Base-by-base conservation (phyloP, 1,140 invertebrate genomes). In the Cotesia chilonis region DNA sequence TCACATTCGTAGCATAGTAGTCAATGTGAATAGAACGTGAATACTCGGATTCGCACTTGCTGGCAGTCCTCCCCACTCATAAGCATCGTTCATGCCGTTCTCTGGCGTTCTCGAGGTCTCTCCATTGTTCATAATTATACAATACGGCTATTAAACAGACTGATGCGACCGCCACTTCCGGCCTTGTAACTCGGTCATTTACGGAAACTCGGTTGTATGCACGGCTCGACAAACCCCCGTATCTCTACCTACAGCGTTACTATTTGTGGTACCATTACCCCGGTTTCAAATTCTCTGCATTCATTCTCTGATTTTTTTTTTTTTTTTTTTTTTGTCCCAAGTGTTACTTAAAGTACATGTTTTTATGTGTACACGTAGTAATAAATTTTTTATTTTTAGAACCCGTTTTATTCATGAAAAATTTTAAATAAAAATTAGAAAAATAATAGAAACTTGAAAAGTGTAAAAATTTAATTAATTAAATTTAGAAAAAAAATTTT, bases 91-190 rank as follows among this genome's bases (percentile, higher is more conserved):
- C 17, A 12, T 54, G 52, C 57, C 55, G 41, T 47, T 47, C 41
- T 47, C 41, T 47, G 41, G 41, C 41, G 41, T 47, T 52, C n/a
- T 59, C 36, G 67, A 78, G 76, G 74, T 75, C 78, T 78, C 77
- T 80, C 77, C 80, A 87, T 87, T 87, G 85, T 87, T 85, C 84
- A 83, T 86, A 87, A 87, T 87, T 87, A 85, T 86, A 86, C 84
- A 87, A 87, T 87, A 86, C 85, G 84, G 84, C 85, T 87, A 85
- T 87, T 86, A 85, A 87, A 85, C 84, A 86, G 83, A 85, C 84
- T 86, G 85, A 87, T 86, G 84, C 82, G 84, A 86, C 81, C 82
- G 76, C 81, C 77, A 79, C 80, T 85, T 87, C 84, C 85, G 82
- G 81, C 81, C 78, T 72, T 6, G 36, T 59, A 76, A 79, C 77